A percentile compares a stretch with the other conserved stretches of the same genome.
Conservation (phyloP, 2,888 invertebrate species). For the Lasius platythorax region DNA sequence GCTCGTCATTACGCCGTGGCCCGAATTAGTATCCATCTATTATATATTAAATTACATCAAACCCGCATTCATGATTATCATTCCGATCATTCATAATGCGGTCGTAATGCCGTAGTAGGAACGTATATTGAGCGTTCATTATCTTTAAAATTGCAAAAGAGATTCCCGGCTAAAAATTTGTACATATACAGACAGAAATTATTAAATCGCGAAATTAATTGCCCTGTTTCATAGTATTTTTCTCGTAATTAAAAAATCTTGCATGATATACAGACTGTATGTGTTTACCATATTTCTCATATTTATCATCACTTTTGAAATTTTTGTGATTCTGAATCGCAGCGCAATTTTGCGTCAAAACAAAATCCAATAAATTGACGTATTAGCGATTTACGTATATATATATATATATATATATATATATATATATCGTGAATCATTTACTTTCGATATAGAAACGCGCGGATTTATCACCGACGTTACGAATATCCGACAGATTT, state of each 20-base stretch:
- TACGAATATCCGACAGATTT: neutral
- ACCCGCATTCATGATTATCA: conserved; percentile 23
- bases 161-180: neutral
- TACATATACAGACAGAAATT: neutral
- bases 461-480: conserved; percentile 1
- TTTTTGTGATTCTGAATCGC: neutral
- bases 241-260: neutral
- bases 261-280: neutral
- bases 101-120: neutral
- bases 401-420: neutral
- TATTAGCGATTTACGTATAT: neutral
- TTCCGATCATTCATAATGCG: conserved; percentile 18
- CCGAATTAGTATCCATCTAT: conserved; percentile 39
- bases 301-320: conserved; percentile 6
- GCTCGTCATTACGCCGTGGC: conserved; percentile 30
- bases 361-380: conserved; percentile 36
- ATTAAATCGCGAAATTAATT: conserved; percentile 19
- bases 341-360: conserved; percentile 13
- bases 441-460: neutral
- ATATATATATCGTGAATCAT: neutral
- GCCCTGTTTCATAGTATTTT: neutral
- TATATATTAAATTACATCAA: conserved; percentile 47
- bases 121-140: neutral
- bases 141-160: conserved; percentile 1
- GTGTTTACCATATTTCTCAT: neutral